phyloP scores from a whole-genome alignment of 1,140 invertebrate species.

The Mya arenaria region DNA sequence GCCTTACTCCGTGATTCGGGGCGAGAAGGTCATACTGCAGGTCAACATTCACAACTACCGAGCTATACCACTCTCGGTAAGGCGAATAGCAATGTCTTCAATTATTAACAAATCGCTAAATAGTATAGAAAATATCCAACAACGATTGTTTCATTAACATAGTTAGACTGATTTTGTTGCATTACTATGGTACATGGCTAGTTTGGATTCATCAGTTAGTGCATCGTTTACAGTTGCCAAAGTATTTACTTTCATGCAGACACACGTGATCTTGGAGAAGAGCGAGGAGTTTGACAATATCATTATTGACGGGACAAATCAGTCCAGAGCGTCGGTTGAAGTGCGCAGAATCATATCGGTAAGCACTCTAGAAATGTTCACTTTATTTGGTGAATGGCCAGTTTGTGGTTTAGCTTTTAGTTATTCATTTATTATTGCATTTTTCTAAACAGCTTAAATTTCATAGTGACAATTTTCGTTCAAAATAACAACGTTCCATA shows the following conservation, averaged over 20 bases:
- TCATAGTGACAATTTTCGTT: neutral
- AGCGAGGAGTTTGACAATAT: conserved; percentile 30
- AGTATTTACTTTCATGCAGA: conserved; percentile 32
- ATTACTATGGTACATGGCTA: too few relatives aligned
- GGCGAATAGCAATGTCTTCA: too few relatives aligned
- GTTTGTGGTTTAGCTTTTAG: too few relatives aligned
- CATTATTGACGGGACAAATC: neutral
- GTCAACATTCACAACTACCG: conserved; percentile 96
- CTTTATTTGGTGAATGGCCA: too few relatives aligned
- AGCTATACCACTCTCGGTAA: conserved; percentile 72
- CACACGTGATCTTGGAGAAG: neutral
- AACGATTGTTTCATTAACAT: too few relatives aligned
- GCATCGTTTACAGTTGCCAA: too few relatives aligned
- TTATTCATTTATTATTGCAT: too few relatives aligned
- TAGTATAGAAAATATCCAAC: too few relatives aligned
- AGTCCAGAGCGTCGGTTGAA: neutral
- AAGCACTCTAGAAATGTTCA: neutral
- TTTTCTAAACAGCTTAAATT: neutral
- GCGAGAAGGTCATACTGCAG: conserved; percentile 94
- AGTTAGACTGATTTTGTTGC: too few relatives aligned
- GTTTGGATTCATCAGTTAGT: too few relatives aligned
- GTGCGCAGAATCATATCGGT: conserved; percentile 15
- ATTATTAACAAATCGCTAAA: too few relatives aligned
- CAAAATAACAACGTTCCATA: neutral
- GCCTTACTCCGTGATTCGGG: conserved; percentile 94